Base-by-base conservation (phyloP, 2,888 invertebrate genomes). In the Blastobasis adustella region DNA sequence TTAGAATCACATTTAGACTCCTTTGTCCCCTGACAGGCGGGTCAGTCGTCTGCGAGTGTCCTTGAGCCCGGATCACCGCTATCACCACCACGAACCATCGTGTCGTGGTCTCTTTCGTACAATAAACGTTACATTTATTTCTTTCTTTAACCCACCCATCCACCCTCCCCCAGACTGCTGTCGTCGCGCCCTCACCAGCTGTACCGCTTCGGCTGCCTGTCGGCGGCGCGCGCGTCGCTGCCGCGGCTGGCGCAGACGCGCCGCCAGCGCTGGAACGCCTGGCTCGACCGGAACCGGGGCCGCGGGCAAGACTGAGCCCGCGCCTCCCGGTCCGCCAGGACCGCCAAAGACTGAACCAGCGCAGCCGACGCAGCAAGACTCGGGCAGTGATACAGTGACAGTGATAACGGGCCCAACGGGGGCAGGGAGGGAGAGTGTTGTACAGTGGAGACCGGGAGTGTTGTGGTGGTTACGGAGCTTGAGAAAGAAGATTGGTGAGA, bases 171-270 rank as follows among this genome's bases (percentile, higher is more conserved):
- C 57, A 76, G 80, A 4, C 55, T 79, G 40, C 69, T 86, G 10
- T 78, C 80, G 39, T 71, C 76, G 53, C 71, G 83, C 0, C 80
- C 84, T 43, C 79, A 82, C 46, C 71, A 73, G 41, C 65, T 84
- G 46, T 86, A 83, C 72, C 78, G 79, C 52, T 65, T 72, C 9
- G 86, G 86, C 0, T 66, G 79, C 1, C 71, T 86, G 10, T 56
- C 63, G 8, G 67, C 73, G 0, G 83, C 85, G 7, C 67, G 78
- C 6, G 69, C 67, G 6, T 66, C 74, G 0, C 82, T 82, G 58
- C 56, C 66, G 42, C 62, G 76, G 0, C 69, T 80, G 4, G 69
- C 69, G 55, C 67, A 69, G 5, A 59, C 65, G 23, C 61, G 84
- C 0, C 59, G 76, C 5, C 64, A 67, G 6, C 63, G 75, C 46